Percentiles rank a stretch among this genome's conserved stretches.
Evolutionary conservation across 2,113 vertebrate species (phyloP).

Genomic region (Pseudonaja textilis): DNA sequence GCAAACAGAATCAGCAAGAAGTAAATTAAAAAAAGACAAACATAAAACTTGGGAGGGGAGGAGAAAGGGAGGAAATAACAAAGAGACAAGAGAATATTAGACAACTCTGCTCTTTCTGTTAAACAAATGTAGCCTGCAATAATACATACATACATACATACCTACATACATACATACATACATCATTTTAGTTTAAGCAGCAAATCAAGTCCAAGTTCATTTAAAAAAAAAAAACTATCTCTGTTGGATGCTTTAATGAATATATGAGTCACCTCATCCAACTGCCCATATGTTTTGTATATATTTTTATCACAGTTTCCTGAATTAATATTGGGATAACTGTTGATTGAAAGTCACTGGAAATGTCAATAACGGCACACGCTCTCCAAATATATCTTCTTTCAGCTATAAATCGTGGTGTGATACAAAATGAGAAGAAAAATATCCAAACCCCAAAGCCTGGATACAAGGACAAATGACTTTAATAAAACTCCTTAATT

Average conservation of each 20-base stretch:
- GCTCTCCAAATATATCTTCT: accelerated
- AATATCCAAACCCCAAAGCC: not conserved
- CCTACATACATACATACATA: too few relatives aligned
- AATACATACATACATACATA: not conserved
- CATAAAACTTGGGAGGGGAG: not conserved
- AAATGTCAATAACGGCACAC: not conserved
- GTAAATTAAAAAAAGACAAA: not conserved
- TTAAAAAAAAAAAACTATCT: not conserved
- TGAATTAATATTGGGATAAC: not conserved
- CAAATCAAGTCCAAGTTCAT: not conserved
- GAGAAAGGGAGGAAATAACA: not conserved
- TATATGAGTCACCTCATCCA: not conserved
- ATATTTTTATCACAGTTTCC: not conserved
- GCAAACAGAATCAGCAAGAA: not conserved
- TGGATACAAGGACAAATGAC: conserved; percentile 48
- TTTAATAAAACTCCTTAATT: conserved; percentile 53
- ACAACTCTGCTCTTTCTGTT: not conserved
- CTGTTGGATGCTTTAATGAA: not conserved
- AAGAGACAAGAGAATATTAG: not conserved
- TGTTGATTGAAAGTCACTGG: not conserved
- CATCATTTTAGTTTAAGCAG: not conserved
- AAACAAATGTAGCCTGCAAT: not conserved
- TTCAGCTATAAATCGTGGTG: not conserved
- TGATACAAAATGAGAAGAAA: not conserved
- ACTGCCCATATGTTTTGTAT: not conserved